These are phyloP conservation scores for Percina caprodes DNA, from an alignment of 2,113 vertebrate genomes.

Conservation along the genomic window DNA sequence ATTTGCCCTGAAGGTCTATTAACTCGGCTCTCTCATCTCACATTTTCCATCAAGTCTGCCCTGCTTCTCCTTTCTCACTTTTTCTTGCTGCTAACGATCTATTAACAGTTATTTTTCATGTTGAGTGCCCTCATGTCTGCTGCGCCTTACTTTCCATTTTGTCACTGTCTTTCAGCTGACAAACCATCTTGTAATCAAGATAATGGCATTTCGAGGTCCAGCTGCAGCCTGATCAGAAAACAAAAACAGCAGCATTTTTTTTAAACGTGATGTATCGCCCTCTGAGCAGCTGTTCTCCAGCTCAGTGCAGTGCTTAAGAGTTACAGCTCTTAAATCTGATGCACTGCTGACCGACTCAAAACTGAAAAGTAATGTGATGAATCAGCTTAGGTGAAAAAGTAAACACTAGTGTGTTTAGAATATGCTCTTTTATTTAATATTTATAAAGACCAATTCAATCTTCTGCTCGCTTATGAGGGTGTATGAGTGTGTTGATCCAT, in stretches of 20 bases:
- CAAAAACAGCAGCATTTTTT: constrained; percentile 23
- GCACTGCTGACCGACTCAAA: constrained; percentile 1
- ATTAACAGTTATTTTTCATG: constrained; percentile 47
- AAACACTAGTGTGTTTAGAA: constrained; percentile 1
- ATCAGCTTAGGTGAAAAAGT: constrained; percentile 4
- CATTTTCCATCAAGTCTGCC: constrained; percentile 32
- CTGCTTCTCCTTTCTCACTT: constrained; percentile 8
- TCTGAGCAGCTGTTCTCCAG: constrained; percentile 33
- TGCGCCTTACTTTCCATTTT: constrained; percentile 16
- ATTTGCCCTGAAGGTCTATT: constrained; percentile 56
- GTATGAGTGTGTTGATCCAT: background rate
- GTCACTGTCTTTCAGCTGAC: constrained; percentile 5
- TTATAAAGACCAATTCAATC: background rate
- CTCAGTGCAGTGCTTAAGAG: constrained; percentile 12
- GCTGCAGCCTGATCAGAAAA: constrained; percentile 13
- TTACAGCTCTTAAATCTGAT: constrained; percentile 19
- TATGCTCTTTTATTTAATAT: background rate
- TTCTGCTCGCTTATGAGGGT: background rate
- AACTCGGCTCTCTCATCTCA: constrained; percentile 35
- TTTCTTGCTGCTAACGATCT: constrained; percentile 31
- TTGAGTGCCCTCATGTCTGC: constrained; percentile 7
- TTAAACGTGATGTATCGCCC: constrained; percentile 29
- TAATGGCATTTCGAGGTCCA: constrained; percentile 38
- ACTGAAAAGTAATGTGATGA: constrained; percentile 12
- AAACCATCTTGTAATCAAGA: constrained; percentile 49